Evolutionary conservation across 2,888 invertebrate genomes (phyloP).

Genomic region (Aquatica leii): DNA sequence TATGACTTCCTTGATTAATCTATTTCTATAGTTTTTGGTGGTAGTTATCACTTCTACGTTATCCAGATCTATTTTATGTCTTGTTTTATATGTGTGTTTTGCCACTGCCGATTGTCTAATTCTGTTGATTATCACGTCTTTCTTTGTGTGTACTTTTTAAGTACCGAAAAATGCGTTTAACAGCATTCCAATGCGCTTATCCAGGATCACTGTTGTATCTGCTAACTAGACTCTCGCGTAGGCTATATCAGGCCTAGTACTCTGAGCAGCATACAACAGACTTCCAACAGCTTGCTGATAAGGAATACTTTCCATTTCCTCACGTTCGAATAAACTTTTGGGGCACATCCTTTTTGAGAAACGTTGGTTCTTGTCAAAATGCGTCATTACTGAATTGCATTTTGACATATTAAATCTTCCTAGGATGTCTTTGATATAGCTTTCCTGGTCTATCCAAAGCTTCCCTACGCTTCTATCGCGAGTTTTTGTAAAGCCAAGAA

Average conservation of each 20-base stretch:
- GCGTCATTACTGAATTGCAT: neutral
- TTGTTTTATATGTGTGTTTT: too few species aligned
- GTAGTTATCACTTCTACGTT: too few species aligned
- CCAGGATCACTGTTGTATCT: too few species aligned
- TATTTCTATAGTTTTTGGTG: too few species aligned
- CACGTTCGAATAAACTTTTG: neutral
- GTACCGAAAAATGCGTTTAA: too few species aligned
- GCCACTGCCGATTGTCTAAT: too few species aligned
- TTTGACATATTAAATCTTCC: neutral
- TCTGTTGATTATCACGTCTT: too few species aligned
- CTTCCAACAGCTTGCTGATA: constrained; percentile 6
- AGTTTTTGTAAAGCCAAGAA: too few species aligned
- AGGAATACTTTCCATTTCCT: neutral
- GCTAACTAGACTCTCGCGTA: neutral
- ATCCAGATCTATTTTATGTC: too few species aligned
- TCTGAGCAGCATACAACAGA: neutral
- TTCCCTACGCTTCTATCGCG: neutral
- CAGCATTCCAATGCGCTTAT: constrained; percentile 1
- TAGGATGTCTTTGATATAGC: neutral
- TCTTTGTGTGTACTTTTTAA: too few species aligned
- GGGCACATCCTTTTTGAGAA: neutral
- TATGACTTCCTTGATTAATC: too few species aligned
- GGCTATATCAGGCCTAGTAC: neutral
- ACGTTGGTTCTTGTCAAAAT: neutral
- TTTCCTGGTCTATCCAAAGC: neutral